phyloP scores from a whole-genome alignment of 2,888 invertebrate genomes.

The Cistogaster globosa region DNA sequence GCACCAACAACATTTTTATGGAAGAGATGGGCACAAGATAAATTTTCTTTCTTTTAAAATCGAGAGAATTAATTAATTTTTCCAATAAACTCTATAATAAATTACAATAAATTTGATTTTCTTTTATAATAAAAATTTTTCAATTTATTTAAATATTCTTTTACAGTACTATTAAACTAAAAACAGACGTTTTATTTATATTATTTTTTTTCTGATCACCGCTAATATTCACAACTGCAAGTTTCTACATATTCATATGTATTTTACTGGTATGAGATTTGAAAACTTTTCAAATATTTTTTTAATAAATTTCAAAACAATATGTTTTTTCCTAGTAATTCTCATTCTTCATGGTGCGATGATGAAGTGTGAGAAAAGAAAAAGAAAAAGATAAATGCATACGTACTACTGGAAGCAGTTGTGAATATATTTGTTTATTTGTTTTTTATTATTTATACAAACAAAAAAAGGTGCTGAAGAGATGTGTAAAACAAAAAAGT shows the following conservation, averaged over 20 bases:
- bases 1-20: too few relatives aligned
- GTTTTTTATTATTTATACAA: constrained; percentile 47
- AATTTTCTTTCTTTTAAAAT: too few relatives aligned
- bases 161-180: too few relatives aligned
- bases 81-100: too few relatives aligned
- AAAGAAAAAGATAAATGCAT: constrained; percentile 27
- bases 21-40: too few relatives aligned
- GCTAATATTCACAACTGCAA: neutral
- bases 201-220: neutral
- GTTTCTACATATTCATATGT: neutral
- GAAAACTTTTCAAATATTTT: constrained; percentile 78
- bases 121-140: too few relatives aligned
- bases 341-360: constrained; percentile 60
- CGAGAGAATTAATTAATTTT: too few relatives aligned
- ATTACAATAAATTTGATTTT: too few relatives aligned
- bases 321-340: constrained; percentile 70
- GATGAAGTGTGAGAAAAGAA: constrained; percentile 58
- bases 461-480: constrained; percentile 27
- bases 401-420: constrained; percentile 60
- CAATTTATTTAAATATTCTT: too few relatives aligned
- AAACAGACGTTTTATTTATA: too few relatives aligned
- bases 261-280: constrained; percentile 39
- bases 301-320: constrained; percentile 75
- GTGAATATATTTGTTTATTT: constrained; percentile 36
- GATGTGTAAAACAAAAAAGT: constrained; percentile 26